Percentiles rank a stretch among this genome's conserved stretches.
These are phyloP conservation scores for Arenaria interpres DNA, from an alignment of 2,113 vertebrate species.

Conservation along the genomic window DNA sequence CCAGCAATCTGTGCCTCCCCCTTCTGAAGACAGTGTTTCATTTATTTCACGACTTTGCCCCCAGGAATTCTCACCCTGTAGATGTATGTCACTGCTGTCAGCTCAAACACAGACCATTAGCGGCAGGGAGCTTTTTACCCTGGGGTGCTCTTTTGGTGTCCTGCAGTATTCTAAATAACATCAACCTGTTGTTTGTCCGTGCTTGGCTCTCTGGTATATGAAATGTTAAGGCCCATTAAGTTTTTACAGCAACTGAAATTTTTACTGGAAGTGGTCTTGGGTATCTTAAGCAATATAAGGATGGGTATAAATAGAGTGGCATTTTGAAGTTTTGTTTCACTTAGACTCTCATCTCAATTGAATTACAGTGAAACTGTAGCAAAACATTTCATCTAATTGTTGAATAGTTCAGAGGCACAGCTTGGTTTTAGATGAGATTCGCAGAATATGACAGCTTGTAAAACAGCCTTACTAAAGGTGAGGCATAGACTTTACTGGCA, in stretches of 20 bases:
- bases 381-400: conserved; percentile 65
- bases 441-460: neutral
- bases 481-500: neutral
- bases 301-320: conserved; percentile 44
- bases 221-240: conserved; percentile 40
- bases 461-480: neutral
- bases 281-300: conserved; percentile 41
- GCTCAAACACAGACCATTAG: conserved; percentile 14
- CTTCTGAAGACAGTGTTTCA: neutral
- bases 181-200: neutral
- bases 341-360: conserved; percentile 47
- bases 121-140: neutral
- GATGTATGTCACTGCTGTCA: neutral
- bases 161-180: neutral
- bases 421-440: conserved; percentile 62
- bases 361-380: conserved; percentile 22
- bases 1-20: neutral
- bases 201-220: conserved; percentile 1
- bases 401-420: conserved; percentile 21
- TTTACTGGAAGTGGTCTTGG: conserved; percentile 58
- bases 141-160: neutral
- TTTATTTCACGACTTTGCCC: neutral
- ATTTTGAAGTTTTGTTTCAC: conserved; percentile 45
- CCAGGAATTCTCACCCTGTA: neutral
- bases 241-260: conserved; percentile 44